Evolutionary conservation across 2,888 invertebrate genomes (phyloP).

Genomic region (Mythimna ferrago): DNA sequence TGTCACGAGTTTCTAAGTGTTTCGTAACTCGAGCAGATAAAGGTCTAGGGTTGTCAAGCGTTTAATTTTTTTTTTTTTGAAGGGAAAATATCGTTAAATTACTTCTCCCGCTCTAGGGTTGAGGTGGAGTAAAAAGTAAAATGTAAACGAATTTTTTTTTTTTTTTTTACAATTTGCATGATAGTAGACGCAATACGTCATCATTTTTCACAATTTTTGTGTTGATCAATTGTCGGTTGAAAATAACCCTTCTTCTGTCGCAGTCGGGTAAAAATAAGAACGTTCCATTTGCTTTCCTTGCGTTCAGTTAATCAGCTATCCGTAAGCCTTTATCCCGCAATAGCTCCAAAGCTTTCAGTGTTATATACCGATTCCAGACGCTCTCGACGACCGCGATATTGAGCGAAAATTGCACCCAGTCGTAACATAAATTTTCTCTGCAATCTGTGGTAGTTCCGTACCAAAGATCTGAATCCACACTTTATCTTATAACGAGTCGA

Average conservation of each 20-base stretch:
- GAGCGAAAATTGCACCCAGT: slow-evolving; percentile 39
- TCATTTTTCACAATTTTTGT: too few species aligned
- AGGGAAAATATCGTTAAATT: too few species aligned
- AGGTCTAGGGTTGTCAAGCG: too few species aligned
- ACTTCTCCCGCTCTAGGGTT: too few species aligned
- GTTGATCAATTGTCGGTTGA: too few species aligned
- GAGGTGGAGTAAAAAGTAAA: too few species aligned
- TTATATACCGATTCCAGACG: background rate
- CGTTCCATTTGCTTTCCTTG: background rate
- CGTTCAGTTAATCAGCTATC: background rate
- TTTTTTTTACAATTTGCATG: too few species aligned
- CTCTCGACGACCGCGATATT: slow-evolving; percentile 3
- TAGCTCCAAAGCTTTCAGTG: slow-evolving; percentile 16
- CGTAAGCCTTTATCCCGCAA: background rate
- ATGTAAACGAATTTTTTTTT: too few species aligned
- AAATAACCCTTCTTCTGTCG: too few species aligned
- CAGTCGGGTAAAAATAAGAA: too few species aligned
- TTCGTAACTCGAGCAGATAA: background rate
- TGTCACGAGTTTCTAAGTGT: background rate
- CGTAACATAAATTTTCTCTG: slow-evolving; percentile 32
- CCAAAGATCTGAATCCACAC: slow-evolving; percentile 1
- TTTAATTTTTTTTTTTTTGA: too few species aligned
- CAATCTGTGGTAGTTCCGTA: slow-evolving; percentile 14
- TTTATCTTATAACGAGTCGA: slow-evolving; percentile 7
- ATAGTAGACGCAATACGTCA: too few species aligned